Evolutionary conservation across 2,888 invertebrate species (phyloP).

Genomic region (Aphodius sticticus): DNA sequence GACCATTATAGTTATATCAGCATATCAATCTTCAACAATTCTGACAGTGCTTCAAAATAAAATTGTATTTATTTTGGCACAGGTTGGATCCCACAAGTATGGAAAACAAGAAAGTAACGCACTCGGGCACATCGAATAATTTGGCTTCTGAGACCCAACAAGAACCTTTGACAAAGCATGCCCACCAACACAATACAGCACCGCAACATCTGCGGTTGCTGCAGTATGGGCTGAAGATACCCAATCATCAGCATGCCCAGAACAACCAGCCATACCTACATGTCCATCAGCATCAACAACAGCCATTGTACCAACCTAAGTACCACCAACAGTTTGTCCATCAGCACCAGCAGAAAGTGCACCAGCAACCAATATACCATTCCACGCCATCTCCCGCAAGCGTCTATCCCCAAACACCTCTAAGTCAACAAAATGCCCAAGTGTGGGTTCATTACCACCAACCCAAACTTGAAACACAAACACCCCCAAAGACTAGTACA

Average conservation of each 20-base stretch:
- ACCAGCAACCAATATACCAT: conserved; percentile 46
- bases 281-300: conserved; percentile 54
- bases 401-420: conserved; percentile 47
- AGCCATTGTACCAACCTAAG: conserved; percentile 40
- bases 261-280: conserved; percentile 61
- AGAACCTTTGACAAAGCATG: conserved; percentile 60
- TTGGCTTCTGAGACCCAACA: conserved; percentile 45
- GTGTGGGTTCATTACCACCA: conserved; percentile 55
- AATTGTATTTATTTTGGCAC: neutral
- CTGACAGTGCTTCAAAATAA: neutral
- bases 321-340: conserved; percentile 41
- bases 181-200: conserved; percentile 66
- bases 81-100: conserved; percentile 59
- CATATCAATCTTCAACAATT: neutral
- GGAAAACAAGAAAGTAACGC: conserved; percentile 56
- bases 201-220: conserved; percentile 65
- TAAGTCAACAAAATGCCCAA: conserved; percentile 51
- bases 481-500: conserved; percentile 38
- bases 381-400: conserved; percentile 43
- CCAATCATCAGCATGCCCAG: conserved; percentile 60
- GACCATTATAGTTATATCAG: no score
- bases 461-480: conserved; percentile 46
- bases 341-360: conserved; percentile 45
- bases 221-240: conserved; percentile 66
- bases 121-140: conserved; percentile 47